Conservation (phyloP, 2,797 vertebrate genomes). For the Alauda arvensis region DNA sequence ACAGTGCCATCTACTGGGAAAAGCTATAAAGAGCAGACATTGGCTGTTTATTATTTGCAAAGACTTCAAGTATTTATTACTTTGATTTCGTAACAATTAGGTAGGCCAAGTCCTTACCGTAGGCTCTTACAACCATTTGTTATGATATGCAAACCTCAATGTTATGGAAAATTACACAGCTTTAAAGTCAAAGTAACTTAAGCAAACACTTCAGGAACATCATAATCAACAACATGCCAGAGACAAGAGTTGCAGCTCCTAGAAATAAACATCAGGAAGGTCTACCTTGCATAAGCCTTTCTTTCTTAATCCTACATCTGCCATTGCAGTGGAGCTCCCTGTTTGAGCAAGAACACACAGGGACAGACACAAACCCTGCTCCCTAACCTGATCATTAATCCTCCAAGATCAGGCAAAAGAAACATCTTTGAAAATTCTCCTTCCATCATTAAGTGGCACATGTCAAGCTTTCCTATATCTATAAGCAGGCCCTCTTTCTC, state of each 20-base stretch:
- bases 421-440: not conserved
- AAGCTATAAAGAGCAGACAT: not conserved
- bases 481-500: not conserved
- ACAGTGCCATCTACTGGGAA: conserved; percentile 56
- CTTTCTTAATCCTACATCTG: not conserved
- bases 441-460: not conserved
- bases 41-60: not conserved
- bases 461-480: not conserved
- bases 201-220: not conserved
- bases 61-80: not conserved
- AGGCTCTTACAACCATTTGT: not conserved
- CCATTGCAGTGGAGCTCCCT: no score
- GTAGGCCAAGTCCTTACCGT: not conserved
- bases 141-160: not conserved
- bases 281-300: not conserved
- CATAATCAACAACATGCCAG: not conserved
- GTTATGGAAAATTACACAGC: not conserved
- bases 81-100: not conserved
- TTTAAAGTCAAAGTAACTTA: not conserved
- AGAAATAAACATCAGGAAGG: not conserved
- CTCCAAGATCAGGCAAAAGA: not conserved
- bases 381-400: not conserved
- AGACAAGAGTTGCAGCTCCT: not conserved
- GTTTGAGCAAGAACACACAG: not conserved
- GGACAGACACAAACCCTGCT: not conserved